phyloP scores from a whole-genome alignment of 1,140 invertebrate species.

The Drosophila subobscura region DNA sequence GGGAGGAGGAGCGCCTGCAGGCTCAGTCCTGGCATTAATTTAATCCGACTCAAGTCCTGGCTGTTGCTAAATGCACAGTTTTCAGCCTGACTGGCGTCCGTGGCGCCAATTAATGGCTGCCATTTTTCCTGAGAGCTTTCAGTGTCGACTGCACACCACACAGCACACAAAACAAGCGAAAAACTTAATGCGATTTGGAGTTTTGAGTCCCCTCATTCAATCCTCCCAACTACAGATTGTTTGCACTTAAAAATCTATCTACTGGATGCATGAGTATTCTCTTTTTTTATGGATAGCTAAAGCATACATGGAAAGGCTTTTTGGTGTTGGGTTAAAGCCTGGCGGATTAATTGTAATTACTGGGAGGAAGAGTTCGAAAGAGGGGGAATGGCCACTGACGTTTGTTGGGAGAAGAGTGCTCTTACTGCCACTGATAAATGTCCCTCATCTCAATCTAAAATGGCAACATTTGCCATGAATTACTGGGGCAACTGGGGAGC shows the following conservation, averaged over 20 bases:
- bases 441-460: too few species aligned
- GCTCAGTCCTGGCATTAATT: conserved; percentile 42
- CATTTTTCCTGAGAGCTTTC: conserved; percentile 5
- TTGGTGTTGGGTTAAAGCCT: not conserved
- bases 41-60: conserved; percentile 37
- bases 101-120: conserved; percentile 35
- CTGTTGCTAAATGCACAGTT: conserved; percentile 45
- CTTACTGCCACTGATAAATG: too few species aligned
- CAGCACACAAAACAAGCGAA: conserved; percentile 39
- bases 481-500: too few species aligned
- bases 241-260: conserved; percentile 9
- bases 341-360: not conserved
- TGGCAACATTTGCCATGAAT: too few species aligned
- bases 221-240: conserved; percentile 37
- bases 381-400: too few species aligned
- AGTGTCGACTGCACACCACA: conserved; percentile 8
- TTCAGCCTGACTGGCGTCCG: conserved; percentile 29
- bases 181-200: conserved; percentile 38
- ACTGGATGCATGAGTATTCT: conserved; percentile 10
- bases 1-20: not conserved
- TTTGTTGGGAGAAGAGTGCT: too few species aligned
- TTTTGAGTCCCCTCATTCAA: conserved; percentile 37
- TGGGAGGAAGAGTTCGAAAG: too few species aligned
- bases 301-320: conserved; percentile 34
- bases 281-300: not conserved